Evolutionary conservation across 1,140 invertebrate species (phyloP).

Genomic region (Papilio xuthus): DNA sequence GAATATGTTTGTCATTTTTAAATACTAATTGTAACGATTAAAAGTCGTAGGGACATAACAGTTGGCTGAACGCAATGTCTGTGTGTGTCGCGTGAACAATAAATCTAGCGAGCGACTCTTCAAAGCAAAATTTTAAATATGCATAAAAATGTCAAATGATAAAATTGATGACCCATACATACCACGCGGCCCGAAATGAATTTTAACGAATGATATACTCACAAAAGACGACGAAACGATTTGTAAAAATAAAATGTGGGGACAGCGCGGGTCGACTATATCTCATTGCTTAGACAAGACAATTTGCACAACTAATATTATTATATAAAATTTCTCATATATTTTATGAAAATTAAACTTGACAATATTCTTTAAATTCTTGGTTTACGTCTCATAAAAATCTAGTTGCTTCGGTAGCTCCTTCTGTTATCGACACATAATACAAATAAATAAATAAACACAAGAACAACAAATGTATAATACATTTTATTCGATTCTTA

Average conservation of each 20-base stretch:
- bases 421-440: too few relatives aligned
- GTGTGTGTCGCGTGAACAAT: conserved; percentile 59
- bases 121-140: conserved; percentile 79
- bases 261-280: conserved; percentile 55
- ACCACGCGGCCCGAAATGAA: conserved; percentile 57
- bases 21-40: background rate
- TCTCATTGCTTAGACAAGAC: conserved; percentile 36
- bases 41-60: conserved; percentile 14
- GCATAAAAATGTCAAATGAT: conserved; percentile 77
- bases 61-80: conserved; percentile 36
- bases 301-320: conserved; percentile 27
- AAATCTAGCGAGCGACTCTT: conserved; percentile 71
- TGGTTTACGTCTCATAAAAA: background rate
- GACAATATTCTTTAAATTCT: conserved; percentile 11
- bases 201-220: conserved; percentile 71
- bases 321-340: conserved; percentile 5
- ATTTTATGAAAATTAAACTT: conserved; percentile 5
- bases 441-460: too few relatives aligned
- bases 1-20: background rate
- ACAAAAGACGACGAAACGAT: conserved; percentile 68
- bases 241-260: conserved; percentile 74
- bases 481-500: too few relatives aligned
- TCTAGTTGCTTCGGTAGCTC: background rate
- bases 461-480: too few relatives aligned
- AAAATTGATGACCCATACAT: conserved; percentile 68